These are phyloP conservation scores for Echeneis naucrates DNA, from an alignment of 2,797 vertebrate genomes.

Conservation along the genomic window DNA sequence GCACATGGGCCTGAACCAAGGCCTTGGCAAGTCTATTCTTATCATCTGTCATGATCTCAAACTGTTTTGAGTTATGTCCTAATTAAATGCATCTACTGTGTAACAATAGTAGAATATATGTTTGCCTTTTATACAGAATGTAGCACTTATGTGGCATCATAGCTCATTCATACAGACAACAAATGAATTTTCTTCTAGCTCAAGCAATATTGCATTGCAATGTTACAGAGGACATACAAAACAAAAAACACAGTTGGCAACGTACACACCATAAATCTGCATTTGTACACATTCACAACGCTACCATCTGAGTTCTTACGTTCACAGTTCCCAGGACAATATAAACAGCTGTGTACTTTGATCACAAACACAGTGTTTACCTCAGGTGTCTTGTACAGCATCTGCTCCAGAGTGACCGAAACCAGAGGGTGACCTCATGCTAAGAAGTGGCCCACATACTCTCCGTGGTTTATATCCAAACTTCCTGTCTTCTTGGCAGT, in stretches of 20 bases:
- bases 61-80: constrained; percentile 7
- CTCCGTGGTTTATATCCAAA: constrained; percentile 57
- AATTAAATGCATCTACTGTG: not conserved
- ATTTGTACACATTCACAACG: constrained; percentile 10
- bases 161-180: not conserved
- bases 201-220: not conserved
- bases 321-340: constrained; percentile 1
- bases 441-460: constrained; percentile 51
- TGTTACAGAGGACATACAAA: not conserved
- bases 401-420: constrained; percentile 25
- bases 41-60: not conserved
- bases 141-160: too few relatives aligned
- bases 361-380: constrained; percentile 45
- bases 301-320: constrained; percentile 6
- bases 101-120: too few relatives aligned
- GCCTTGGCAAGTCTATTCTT: constrained; percentile 1
- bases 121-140: too few relatives aligned
- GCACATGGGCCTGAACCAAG: constrained; percentile 11
- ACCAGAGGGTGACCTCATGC: constrained; percentile 48
- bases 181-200: not conserved
- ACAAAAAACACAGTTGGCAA: not conserved
- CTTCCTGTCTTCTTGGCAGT: constrained; percentile 50
- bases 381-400: constrained; percentile 14
- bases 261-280: not conserved
- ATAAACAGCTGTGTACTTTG: constrained; percentile 26